Evolutionary conservation across 2,113 vertebrate species (phyloP).

Genomic region (Smithornis capensis): DNA sequence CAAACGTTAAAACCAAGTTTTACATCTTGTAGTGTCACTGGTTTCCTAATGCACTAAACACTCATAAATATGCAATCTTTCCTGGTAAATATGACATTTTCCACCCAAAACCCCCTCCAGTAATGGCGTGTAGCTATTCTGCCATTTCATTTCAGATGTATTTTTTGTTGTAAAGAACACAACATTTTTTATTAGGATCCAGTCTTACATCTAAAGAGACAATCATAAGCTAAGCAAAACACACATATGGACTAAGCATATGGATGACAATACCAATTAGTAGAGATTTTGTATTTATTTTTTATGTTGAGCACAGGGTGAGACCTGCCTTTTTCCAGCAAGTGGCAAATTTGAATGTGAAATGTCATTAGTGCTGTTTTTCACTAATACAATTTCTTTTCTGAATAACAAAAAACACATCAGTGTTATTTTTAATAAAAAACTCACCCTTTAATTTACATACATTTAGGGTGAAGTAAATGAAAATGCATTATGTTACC

Average conservation of each 20-base stretch:
- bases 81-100: neutral
- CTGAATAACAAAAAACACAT: conserved; percentile 80
- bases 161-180: neutral
- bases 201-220: conserved; percentile 18
- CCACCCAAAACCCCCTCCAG: neutral
- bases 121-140: neutral
- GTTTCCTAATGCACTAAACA: neutral
- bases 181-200: neutral
- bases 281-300: conserved; percentile 28
- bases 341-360: conserved; percentile 70
- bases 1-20: neutral
- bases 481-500: conserved; percentile 77
- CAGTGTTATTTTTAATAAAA: conserved; percentile 81
- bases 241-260: neutral
- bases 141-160: neutral
- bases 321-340: conserved; percentile 58
- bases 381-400: conserved; percentile 69
- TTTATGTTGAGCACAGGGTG: conserved; percentile 47
- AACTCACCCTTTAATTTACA: conserved; percentile 79
- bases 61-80: neutral
- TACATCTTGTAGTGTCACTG: neutral
- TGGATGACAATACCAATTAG: conserved; percentile 41
- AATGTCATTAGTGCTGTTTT: conserved; percentile 70
- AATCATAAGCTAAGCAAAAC: conserved; percentile 7
- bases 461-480: conserved; percentile 78